Percentiles rank a stretch among this genome's conserved stretches.
These are phyloP conservation scores for Sebastes fasciatus DNA, from an alignment of 2,113 vertebrate species.

Conservation along the genomic window DNA sequence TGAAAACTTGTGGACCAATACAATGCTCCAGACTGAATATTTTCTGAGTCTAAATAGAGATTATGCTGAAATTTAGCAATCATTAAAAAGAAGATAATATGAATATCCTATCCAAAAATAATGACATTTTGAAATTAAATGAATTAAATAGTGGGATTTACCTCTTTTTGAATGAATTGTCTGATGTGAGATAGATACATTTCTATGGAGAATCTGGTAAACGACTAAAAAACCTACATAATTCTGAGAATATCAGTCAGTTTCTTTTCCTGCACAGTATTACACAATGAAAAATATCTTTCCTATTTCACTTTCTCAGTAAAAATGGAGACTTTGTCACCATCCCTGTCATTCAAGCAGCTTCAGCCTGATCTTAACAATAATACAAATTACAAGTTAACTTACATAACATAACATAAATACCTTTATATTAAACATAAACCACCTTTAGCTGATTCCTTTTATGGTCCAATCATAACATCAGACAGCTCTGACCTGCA, in stretches of 20 bases:
- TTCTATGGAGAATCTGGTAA: not conserved
- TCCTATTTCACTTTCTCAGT: not conserved
- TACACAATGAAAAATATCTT: not conserved
- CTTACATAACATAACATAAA: not conserved
- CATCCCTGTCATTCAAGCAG: not conserved
- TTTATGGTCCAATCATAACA: not conserved
- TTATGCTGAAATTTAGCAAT: not conserved
- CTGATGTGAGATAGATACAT: not conserved
- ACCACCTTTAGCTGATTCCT: not conserved
- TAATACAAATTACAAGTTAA: not conserved
- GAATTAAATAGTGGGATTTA: not conserved
- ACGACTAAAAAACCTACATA: not conserved
- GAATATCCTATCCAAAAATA: not conserved
- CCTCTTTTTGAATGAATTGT: not conserved
- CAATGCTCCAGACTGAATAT: not conserved
- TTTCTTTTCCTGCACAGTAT: not conserved
- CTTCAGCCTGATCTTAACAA: not conserved
- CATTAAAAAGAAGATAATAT: not conserved
- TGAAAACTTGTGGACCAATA: not conserved
- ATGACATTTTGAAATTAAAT: not conserved
- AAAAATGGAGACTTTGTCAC: not conserved
- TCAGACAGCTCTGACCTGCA: slow-evolving; percentile 12
- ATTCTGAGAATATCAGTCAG: not conserved
- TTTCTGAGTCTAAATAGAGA: not conserved
- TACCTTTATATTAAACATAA: not conserved